Conservation (phyloP, 2,797 vertebrate genomes). For the Poeciliopsis presidionis region DNA sequence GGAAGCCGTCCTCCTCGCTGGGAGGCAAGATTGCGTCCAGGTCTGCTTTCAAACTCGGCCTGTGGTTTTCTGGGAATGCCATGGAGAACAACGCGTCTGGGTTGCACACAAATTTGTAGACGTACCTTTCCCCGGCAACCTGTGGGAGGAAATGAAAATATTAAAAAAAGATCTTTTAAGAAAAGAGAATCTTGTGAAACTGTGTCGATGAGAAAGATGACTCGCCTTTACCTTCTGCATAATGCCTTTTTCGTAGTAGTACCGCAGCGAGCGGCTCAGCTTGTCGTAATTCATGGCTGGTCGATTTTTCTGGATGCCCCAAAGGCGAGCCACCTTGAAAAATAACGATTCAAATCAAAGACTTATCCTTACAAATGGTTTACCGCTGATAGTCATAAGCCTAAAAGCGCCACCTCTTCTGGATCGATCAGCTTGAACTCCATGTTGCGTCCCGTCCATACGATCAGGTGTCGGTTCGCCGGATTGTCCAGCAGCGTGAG, state of each 20-base stretch:
- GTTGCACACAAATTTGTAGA: slow-evolving; percentile 96
- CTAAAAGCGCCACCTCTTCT: slow-evolving; percentile 82
- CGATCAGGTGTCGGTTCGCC: slow-evolving; percentile 90
- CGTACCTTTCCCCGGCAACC: slow-evolving; percentile 94
- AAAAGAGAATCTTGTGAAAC: not conserved
- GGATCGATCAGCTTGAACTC: slow-evolving; percentile 96
- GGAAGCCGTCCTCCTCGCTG: slow-evolving; percentile 86
- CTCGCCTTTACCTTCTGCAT: slow-evolving; percentile 83
- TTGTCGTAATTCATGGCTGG: slow-evolving; percentile 99
- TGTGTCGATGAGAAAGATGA: slow-evolving; percentile 17
- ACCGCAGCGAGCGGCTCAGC: slow-evolving; percentile 93
- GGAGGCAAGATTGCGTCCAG: slow-evolving; percentile 78
- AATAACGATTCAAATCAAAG: not conserved
- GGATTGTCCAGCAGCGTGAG: slow-evolving; percentile 93
- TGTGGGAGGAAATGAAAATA: slow-evolving; percentile 41
- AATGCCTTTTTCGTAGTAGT: slow-evolving; percentile 89
- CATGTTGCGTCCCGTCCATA: slow-evolving; percentile 95
- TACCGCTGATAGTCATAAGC: not conserved
- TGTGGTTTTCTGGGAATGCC: slow-evolving; percentile 93
- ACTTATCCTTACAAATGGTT: not conserved
- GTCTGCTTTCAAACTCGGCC: slow-evolving; percentile 89
- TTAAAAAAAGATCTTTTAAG: not conserved
- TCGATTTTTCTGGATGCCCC: slow-evolving; percentile 96
- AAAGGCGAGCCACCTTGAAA: slow-evolving; percentile 90
- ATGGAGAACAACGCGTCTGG: slow-evolving; percentile 94